These are phyloP conservation scores for Monopterus albus DNA, from an alignment of 2,113 vertebrate genomes.

Conservation along the genomic window DNA sequence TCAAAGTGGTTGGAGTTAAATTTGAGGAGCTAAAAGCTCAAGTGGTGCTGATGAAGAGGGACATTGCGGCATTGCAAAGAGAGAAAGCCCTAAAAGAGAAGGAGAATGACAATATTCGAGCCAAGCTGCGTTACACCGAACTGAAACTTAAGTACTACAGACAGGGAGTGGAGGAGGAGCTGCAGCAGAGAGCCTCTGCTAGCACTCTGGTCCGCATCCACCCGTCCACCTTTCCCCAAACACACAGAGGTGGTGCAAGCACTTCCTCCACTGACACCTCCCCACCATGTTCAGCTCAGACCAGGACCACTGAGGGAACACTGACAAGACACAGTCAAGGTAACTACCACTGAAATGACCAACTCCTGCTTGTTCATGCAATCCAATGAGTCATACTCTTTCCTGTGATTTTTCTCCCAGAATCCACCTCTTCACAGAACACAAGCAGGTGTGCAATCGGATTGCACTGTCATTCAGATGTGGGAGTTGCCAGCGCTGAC, in stretches of 20 bases:
- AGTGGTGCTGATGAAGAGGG: conserved; percentile 69
- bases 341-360: neutral
- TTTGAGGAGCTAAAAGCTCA: conserved; percentile 83
- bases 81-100: conserved; percentile 80
- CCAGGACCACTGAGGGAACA: neutral
- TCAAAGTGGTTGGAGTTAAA: conserved; percentile 81
- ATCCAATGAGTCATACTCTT: neutral
- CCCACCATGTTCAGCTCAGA: conserved; percentile 22
- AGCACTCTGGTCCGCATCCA: conserved; percentile 43
- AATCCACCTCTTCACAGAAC: conserved; percentile 49
- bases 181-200: conserved; percentile 68
- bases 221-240: conserved; percentile 9
- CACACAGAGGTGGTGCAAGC: neutral
- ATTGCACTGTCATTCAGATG: conserved; percentile 22
- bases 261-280: conserved; percentile 14
- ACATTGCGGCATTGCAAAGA: conserved; percentile 58
- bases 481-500: neutral
- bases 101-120: conserved; percentile 80
- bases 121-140: conserved; percentile 80
- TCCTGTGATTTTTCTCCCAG: conserved; percentile 37
- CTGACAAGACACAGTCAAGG: conserved; percentile 35
- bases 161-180: conserved; percentile 78
- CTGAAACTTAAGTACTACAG: conserved; percentile 80
- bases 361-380: too few species aligned
- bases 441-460: neutral